phyloP scores from a whole-genome alignment of 2,113 vertebrate genomes.

The Fukomys damarensis region DNA sequence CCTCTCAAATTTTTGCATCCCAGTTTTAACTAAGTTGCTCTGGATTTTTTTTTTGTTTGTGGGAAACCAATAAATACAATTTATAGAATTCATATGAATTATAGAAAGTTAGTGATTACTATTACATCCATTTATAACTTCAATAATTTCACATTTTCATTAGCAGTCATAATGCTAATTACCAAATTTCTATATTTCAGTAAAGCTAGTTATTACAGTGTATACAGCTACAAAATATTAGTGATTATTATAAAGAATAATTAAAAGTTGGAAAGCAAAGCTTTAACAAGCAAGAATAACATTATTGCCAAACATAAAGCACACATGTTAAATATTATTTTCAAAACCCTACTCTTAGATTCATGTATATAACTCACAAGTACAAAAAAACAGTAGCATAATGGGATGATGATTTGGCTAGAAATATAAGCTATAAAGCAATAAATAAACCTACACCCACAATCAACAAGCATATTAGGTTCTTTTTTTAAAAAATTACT shows the following conservation, averaged over 20 bases:
- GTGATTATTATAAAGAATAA: conserved; percentile 69
- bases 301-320: conserved; percentile 63
- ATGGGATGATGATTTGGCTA: background rate
- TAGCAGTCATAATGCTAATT: conserved; percentile 61
- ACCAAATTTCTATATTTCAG: conserved; percentile 65
- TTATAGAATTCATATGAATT: background rate
- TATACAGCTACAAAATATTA: conserved; percentile 55
- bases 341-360: conserved; percentile 47
- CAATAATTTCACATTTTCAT: conserved; percentile 62
- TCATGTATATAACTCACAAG: conserved; percentile 18
- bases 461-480: background rate
- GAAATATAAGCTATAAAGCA: background rate
- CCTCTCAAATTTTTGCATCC: background rate
- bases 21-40: conserved; percentile 37
- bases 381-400: background rate
- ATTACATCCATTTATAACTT: conserved; percentile 65
- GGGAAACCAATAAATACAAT: conserved; percentile 27
- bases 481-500: background rate
- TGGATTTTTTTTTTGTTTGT: conserved; percentile 24
- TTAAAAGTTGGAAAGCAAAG: conserved; percentile 70
- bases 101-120: conserved; percentile 62
- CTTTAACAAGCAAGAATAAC: conserved; percentile 54
- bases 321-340: conserved; percentile 52
- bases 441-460: background rate
- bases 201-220: conserved; percentile 33